A percentile compares a stretch with the other conserved stretches of the same genome.
These are phyloP conservation scores for Drosophila ustulata DNA, from an alignment of 2,888 invertebrate genomes.

Conservation along the genomic window DNA sequence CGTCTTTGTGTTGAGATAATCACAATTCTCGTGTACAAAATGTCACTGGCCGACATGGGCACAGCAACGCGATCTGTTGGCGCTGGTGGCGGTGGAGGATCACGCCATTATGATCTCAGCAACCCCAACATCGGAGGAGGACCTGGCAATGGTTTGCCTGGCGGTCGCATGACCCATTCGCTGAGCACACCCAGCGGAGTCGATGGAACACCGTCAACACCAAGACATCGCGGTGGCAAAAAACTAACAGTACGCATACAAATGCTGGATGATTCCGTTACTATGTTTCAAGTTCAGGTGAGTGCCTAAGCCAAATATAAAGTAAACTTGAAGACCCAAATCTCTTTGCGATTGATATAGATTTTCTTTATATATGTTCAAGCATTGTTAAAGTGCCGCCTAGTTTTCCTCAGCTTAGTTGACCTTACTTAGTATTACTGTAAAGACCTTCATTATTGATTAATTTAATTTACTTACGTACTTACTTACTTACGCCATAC, in stretches of 20 bases:
- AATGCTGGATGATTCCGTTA: constrained; percentile 95
- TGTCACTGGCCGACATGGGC: constrained; percentile 84
- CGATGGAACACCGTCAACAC: constrained; percentile 89
- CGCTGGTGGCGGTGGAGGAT: constrained; percentile 54
- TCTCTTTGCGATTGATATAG: no score
- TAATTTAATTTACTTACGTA: constrained; percentile 23
- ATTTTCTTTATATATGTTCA: neutral
- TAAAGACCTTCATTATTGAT: constrained; percentile 2
- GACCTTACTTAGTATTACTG: neutral
- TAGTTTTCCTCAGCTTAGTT: neutral
- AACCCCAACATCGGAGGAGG: constrained; percentile 61
- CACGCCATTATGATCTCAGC: constrained; percentile 56
- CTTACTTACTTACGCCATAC: constrained; percentile 18
- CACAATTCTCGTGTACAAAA: constrained; percentile 82
- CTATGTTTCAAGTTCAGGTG: constrained; percentile 97
- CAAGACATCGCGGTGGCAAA: constrained; percentile 94
- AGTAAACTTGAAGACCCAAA: no score
- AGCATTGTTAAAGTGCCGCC: neutral
- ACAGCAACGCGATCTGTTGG: constrained; percentile 74
- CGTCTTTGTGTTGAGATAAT: constrained; percentile 36
- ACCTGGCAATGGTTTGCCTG: constrained; percentile 68
- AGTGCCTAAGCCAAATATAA: constrained; percentile 35
- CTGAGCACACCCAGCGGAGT: constrained; percentile 94
- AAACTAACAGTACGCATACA: constrained; percentile 95
- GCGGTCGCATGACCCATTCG: constrained; percentile 92